Evolutionary conservation across 2,113 vertebrate genomes (phyloP).

Genomic region (Ciconia stormi): DNA sequence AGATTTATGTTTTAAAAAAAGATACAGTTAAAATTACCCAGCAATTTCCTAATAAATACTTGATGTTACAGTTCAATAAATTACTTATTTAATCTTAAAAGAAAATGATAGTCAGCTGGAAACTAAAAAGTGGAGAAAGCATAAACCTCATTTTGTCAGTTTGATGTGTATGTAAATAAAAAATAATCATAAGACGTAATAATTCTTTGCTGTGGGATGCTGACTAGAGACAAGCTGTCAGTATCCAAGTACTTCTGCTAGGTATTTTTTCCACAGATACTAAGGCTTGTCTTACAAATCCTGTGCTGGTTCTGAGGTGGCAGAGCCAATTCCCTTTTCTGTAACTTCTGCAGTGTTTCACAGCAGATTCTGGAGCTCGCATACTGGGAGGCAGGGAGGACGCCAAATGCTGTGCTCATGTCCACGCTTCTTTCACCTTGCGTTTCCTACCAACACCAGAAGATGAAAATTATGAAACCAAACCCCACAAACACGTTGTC

Average conservation of each 20-base stretch:
- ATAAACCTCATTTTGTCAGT: constrained; percentile 55
- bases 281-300: background rate
- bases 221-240: constrained; percentile 42
- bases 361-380: background rate
- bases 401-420: background rate
- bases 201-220: constrained; percentile 25
- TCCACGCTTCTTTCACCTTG: background rate
- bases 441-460: background rate
- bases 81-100: constrained; percentile 70
- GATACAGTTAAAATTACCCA: constrained; percentile 67
- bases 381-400: background rate
- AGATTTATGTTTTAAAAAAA: constrained; percentile 73
- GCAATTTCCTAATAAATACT: constrained; percentile 69
- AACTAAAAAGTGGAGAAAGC: constrained; percentile 58
- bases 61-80: constrained; percentile 63
- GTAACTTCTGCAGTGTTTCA: background rate
- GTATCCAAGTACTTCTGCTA: background rate
- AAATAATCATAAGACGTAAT: constrained; percentile 54
- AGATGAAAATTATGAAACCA: background rate
- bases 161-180: constrained; percentile 69
- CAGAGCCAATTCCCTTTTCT: background rate
- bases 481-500: background rate
- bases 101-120: constrained; percentile 65
- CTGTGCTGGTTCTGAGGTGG: background rate
- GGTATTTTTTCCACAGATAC: background rate